Conservation (phyloP, 2,888 invertebrate genomes). For the Ichneumoninae sp. region DNA sequence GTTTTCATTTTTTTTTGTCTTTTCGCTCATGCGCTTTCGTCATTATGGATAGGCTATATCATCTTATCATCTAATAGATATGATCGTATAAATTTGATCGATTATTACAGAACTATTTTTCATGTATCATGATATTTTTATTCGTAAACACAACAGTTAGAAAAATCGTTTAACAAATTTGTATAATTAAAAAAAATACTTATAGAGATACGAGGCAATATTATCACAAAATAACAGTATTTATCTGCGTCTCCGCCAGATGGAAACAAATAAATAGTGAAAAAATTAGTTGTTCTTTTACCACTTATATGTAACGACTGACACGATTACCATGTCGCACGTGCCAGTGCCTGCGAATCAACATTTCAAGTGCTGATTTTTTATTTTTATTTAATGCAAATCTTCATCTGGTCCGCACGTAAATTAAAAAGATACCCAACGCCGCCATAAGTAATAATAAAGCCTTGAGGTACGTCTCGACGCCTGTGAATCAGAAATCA, state of each 20-base stretch:
- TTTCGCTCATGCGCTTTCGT: neutral
- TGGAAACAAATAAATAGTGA: neutral
- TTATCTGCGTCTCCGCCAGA: neutral
- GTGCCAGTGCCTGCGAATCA: neutral
- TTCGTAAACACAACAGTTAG: neutral
- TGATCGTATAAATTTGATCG: neutral
- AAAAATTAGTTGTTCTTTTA: neutral
- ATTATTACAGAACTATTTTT: neutral
- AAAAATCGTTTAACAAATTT: neutral
- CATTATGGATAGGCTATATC: neutral
- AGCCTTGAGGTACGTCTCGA: neutral
- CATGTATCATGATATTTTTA: neutral
- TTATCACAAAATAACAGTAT: slow-evolving; percentile 17
- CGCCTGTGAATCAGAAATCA: neutral
- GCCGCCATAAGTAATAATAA: neutral
- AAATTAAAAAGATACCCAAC: neutral
- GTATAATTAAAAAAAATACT: neutral
- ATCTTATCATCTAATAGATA: neutral
- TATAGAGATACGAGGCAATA: neutral
- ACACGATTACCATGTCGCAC: neutral
- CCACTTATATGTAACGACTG: neutral
- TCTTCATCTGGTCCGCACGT: neutral
- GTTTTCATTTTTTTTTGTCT: neutral
- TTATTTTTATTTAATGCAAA: neutral
- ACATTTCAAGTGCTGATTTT: neutral